Base-by-base conservation (phyloP, 2,888 invertebrate species). In the Hypselothyrea guttata region DNA sequence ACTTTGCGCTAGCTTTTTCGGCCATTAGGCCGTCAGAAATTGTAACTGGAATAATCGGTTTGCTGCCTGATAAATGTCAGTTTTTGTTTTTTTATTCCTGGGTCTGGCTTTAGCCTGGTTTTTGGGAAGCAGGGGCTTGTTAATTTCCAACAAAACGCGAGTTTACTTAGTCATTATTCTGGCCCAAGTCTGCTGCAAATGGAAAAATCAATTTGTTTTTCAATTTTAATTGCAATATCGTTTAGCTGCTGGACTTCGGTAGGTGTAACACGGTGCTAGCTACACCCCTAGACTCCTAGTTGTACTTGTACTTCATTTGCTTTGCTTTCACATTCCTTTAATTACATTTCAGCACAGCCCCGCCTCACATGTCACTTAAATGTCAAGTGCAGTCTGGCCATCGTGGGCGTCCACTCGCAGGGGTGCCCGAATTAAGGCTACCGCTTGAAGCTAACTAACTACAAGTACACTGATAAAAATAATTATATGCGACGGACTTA, bases 201-300 rank as follows among this genome's bases (percentile, higher is more conserved):
- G 69, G 75, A 59, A 74, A 75, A 79, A 81, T 75, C 72, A 79
- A 79, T 82, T 82, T 72, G 58, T 66, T 53, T 60, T 67, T 58
- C 62, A 66, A 59, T 68, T 78, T 78, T 78, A 82, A 78, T 82
- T 78, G 75, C 66, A 68, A 68, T 78, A 64, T 78, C 75, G 66
- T 56, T 73, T 61, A 57, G 61, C 8, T 28, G 5, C 15, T 11
- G 5, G 9, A 37, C 7, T 33, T 30, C 52, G 44, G 58, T 57
- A 38, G 70, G 70, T 51, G 60, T 70, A 48, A 40, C 49, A 15
- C 37, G 22, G 22, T 22, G n/a, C 11, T 13, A 15, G 40, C 52
- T 49, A 35, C 44, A 31, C 40, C 33, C 34, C 35, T 12, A 37
- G 9, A 38, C 27, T n/a, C n/a, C n/a, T n/a, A n/a, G n/a, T n/a